Evolutionary conservation across 2,113 vertebrate species (phyloP).

Genomic region (Notothenia rossii): DNA sequence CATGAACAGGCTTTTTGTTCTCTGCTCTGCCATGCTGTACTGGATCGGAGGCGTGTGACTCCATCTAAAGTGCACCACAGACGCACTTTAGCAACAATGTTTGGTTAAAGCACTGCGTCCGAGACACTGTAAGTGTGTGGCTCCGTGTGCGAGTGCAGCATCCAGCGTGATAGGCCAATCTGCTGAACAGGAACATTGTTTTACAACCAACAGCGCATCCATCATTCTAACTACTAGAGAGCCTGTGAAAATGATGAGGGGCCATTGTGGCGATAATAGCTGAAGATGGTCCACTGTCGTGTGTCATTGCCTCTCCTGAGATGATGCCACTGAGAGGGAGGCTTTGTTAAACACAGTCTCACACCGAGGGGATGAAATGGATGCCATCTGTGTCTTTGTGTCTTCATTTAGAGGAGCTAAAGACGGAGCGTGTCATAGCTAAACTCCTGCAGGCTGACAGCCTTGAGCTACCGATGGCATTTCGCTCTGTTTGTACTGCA

Average conservation of each 20-base stretch:
- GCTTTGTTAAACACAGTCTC: constrained; percentile 63
- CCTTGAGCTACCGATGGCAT: constrained; percentile 69
- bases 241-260: constrained; percentile 69
- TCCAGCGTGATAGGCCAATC: constrained; percentile 28
- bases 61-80: constrained; percentile 52
- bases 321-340: constrained; percentile 58
- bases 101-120: constrained; percentile 31
- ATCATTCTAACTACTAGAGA: constrained; percentile 73
- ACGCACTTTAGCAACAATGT: constrained; percentile 42
- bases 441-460: constrained; percentile 48
- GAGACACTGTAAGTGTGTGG: constrained; percentile 18
- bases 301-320: constrained; percentile 58
- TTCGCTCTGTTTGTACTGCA: constrained; percentile 72
- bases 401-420: constrained; percentile 62
- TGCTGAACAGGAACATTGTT: constrained; percentile 73
- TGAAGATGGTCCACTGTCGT: constrained; percentile 57
- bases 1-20: constrained; percentile 66
- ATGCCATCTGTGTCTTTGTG: constrained; percentile 64
- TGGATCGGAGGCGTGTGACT: constrained; percentile 39
- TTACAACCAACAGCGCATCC: constrained; percentile 66
- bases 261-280: constrained; percentile 65
- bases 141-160: background rate
- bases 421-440: constrained; percentile 41
- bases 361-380: constrained; percentile 49
- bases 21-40: constrained; percentile 18